Evolutionary conservation across 2,888 invertebrate genomes (phyloP).

Genomic region (Adineta ricciae): DNA sequence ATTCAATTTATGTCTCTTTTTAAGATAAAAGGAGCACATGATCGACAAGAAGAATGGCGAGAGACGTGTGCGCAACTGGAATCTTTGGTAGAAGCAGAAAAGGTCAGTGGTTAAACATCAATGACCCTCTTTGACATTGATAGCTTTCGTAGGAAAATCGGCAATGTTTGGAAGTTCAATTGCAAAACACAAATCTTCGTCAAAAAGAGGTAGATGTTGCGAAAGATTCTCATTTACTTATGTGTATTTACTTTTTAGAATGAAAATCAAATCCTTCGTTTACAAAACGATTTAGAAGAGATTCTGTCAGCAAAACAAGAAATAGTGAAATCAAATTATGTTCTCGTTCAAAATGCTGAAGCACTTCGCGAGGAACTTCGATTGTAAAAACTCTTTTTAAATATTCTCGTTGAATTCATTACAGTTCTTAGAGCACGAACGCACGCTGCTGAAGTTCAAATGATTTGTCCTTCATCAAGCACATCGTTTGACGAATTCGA

Average conservation of each 20-base stretch:
- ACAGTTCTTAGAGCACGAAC: background rate
- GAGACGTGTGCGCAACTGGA: background rate
- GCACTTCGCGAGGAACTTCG: background rate
- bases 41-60: slow-evolving; percentile 11
- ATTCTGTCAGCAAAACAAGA: background rate
- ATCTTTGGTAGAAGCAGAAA: background rate
- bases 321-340: background rate
- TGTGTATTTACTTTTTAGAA: background rate
- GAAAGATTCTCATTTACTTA: background rate
- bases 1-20: background rate
- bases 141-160: background rate
- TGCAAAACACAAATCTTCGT: background rate
- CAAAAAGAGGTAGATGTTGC: background rate
- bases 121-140: background rate
- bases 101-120: background rate
- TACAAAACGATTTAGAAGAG: background rate
- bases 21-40: background rate
- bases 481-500: background rate
- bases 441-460: background rate
- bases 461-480: background rate
- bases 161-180: background rate
- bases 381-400: background rate
- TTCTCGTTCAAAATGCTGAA: background rate
- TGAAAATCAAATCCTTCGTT: background rate
- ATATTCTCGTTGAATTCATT: background rate